Evolutionary conservation across 2,888 invertebrate genomes (phyloP), one percentile per base, ranked within the genome.

Genomic region (Leucoma salicis): DNA sequence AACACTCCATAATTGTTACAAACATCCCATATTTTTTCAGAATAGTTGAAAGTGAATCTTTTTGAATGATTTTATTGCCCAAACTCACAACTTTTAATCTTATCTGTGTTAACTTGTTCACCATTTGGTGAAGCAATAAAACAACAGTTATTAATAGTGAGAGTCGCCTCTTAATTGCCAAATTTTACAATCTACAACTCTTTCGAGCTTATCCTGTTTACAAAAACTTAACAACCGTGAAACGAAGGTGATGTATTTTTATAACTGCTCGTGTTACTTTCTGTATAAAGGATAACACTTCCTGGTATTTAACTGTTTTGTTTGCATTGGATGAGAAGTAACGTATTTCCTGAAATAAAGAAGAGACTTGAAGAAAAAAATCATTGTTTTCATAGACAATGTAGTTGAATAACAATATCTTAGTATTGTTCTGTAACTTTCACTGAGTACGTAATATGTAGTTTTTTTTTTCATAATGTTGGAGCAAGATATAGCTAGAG

Each of bases 71-170:
- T 34, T 29, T 31, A 31, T 24, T 33, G 14, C 34, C 14, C 25
- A 37, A 34, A 40, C 29, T 33, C 39, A 15, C 31, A 16, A 27
- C 28, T 24, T 12, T 42, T 13, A 13, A 11, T 27, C 2, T 10
- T 5, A 11, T 12, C 11, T 6, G 29, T 14, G 14, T 46, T n/a
- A n/a, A n/a, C n/a, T n/a, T 36, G 49, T 51, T 43, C 45, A 58
- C 49, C 46, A 44, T 49, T 46, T 41, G 38, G 39, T 44, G 33
- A 35, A 25, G 36, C 43, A 36, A 54, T 56, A 53, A 65, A 53
- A 52, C 39, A 57, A 62, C 63, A 49, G 58, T 59, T 63, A 51
- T 32, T 56, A 70, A 56, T 66, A 68, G 70, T 66, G 66, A 74
- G 66, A 74, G 71, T 65, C 31, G 38, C 34, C 53, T 57, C 60